phyloP scores from a whole-genome alignment of 2,888 invertebrate species.

The Hirtodrosophila duncani region DNA sequence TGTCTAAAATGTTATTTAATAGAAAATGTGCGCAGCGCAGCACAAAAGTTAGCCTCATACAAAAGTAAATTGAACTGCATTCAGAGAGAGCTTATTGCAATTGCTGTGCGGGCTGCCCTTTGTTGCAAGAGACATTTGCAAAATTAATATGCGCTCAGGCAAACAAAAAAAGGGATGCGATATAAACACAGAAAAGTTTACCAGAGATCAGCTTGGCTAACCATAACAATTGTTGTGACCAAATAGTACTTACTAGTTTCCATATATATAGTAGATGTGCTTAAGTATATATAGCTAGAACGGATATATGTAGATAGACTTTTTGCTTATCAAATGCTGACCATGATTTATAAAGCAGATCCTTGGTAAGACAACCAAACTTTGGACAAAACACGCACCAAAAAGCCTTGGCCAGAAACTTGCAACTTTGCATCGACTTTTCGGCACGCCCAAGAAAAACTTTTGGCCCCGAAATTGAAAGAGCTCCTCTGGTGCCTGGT shows the following conservation, averaged over 20 bases:
- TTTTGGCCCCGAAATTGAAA: slow-evolving; percentile 21
- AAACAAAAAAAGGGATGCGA: neutral
- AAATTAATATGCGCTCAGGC: slow-evolving; percentile 59
- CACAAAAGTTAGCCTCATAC: slow-evolving; percentile 37
- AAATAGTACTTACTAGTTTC: slow-evolving; percentile 3
- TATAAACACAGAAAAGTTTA: slow-evolving; percentile 3
- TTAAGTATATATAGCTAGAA: neutral
- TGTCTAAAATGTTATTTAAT: slow-evolving; percentile 65
- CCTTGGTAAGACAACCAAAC: slow-evolving; percentile 36
- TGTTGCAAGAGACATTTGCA: slow-evolving; percentile 58
- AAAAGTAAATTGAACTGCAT: slow-evolving; percentile 62
- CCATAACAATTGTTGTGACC: slow-evolving; percentile 50
- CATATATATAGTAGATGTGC: slow-evolving; percentile 6
- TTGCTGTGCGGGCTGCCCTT: slow-evolving; percentile 34
- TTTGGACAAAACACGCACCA: slow-evolving; percentile 46
- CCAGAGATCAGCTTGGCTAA: slow-evolving; percentile 20
- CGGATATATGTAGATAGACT: slow-evolving; percentile 1
- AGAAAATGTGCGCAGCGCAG: slow-evolving; percentile 40
- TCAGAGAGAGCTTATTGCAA: slow-evolving; percentile 46
- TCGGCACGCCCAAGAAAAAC: slow-evolving; percentile 37
- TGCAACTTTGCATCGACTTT: slow-evolving; percentile 56
- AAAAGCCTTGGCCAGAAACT: too few relatives aligned
- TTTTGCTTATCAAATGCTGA: slow-evolving; percentile 29
- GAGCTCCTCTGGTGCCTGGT: neutral
- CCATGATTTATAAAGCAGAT: slow-evolving; percentile 50